A percentile compares a stretch with the other conserved stretches of the same genome.
Evolutionary conservation across 2,797 vertebrate species (phyloP).

Genomic region (Kryptolebias ocellatus): DNA sequence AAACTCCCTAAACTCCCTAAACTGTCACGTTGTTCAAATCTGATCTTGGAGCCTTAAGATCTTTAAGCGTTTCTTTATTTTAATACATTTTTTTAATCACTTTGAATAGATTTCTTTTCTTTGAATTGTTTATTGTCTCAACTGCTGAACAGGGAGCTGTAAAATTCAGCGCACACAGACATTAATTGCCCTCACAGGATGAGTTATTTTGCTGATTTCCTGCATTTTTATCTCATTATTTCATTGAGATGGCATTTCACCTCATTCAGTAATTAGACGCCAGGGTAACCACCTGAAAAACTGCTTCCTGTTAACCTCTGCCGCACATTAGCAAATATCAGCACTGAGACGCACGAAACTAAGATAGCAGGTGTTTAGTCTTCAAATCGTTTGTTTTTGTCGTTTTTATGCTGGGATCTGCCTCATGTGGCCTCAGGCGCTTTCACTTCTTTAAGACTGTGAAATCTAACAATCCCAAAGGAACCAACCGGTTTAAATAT

Average conservation of each 20-base stretch:
- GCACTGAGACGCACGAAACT: neutral
- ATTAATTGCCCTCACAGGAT: no score
- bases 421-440: neutral
- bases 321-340: neutral
- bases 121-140: no score
- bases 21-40: no score
- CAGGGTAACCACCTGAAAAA: neutral
- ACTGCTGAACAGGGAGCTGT: no score
- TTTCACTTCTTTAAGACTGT: no score
- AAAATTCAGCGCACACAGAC: no score
- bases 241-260: neutral
- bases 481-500: neutral
- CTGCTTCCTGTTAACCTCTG: neutral
- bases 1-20: no score
- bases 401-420: neutral
- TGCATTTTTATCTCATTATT: neutral
- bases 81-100: no score
- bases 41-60: no score
- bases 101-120: no score
- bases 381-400: neutral
- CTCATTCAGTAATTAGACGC: neutral
- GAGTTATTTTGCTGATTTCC: neutral
- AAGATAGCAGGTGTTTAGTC: neutral
- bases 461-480: neutral
- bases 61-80: no score